Conservation (phyloP, 2,797 vertebrate genomes). For the Tadarida brasiliensis region DNA sequence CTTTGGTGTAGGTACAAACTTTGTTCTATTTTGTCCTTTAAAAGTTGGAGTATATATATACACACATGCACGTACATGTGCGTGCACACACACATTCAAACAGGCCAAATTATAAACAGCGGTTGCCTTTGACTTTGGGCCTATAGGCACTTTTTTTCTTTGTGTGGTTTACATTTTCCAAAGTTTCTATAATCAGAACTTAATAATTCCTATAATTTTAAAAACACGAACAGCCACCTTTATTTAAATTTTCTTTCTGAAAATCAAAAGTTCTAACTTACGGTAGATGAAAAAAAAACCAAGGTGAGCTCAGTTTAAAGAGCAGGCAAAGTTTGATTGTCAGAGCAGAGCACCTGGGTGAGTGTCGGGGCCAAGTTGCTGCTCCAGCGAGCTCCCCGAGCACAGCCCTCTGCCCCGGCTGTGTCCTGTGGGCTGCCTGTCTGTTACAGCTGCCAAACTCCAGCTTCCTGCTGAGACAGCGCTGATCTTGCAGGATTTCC, state of each 20-base stretch:
- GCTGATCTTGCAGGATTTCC: neutral
- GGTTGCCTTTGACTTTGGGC: neutral
- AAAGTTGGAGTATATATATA: too few relatives aligned
- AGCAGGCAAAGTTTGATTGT: neutral
- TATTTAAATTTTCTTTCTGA: neutral
- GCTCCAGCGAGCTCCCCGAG: neutral
- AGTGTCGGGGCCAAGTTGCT: neutral
- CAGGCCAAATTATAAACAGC: neutral
- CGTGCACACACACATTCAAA: neutral
- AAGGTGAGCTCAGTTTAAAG: neutral
- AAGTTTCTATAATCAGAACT: neutral
- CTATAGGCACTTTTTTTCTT: neutral
- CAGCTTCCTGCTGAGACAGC: neutral
- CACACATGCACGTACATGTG: too few relatives aligned
- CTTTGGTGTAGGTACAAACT: neutral
- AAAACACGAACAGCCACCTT: neutral
- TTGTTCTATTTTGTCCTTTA: neutral
- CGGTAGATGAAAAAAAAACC: neutral
- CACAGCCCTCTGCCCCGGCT: neutral
- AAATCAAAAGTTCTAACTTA: neutral
- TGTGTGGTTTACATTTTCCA: neutral
- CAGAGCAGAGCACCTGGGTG: neutral
- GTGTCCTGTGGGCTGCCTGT: neutral
- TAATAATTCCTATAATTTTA: neutral
- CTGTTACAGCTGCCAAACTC: neutral